A percentile compares a stretch with the other conserved stretches of the same genome.
These are phyloP conservation scores for Ameiurus melas DNA, from an alignment of 2,113 vertebrate genomes.

Conservation along the genomic window DNA sequence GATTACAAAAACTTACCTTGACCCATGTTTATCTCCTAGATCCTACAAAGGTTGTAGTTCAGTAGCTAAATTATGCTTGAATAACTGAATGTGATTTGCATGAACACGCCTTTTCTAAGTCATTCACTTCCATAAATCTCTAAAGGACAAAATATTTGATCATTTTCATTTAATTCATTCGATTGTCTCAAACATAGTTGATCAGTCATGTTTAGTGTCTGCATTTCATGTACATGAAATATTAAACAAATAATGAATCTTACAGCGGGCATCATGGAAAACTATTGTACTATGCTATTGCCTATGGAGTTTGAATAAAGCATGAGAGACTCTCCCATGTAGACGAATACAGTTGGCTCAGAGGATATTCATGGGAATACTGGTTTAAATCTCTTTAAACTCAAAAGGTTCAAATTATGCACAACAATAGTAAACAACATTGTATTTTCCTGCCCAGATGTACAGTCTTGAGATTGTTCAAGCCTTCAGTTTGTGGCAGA, in stretches of 20 bases:
- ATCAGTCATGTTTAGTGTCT: neutral
- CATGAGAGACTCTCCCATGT: neutral
- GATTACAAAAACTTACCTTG: neutral
- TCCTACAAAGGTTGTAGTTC: neutral
- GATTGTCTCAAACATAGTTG: neutral
- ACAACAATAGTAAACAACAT: neutral
- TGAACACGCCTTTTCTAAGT: neutral
- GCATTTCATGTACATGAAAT: neutral
- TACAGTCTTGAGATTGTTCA: neutral
- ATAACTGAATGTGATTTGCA: neutral
- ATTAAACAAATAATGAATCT: neutral
- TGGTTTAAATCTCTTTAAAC: neutral
- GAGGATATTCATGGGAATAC: neutral
- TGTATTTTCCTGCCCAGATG: neutral
- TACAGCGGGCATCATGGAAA: neutral
- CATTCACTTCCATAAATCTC: neutral
- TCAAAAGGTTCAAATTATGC: neutral
- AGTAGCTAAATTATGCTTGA: neutral
- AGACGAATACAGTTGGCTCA: neutral
- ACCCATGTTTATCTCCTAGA: neutral
- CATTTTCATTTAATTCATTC: neutral
- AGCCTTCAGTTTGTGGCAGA: neutral
- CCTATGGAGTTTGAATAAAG: neutral
- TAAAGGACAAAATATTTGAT: neutral
- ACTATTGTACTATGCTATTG: neutral